Base-by-base conservation (phyloP, 2,888 invertebrate species). In the Myopa tessellatipennis region DNA sequence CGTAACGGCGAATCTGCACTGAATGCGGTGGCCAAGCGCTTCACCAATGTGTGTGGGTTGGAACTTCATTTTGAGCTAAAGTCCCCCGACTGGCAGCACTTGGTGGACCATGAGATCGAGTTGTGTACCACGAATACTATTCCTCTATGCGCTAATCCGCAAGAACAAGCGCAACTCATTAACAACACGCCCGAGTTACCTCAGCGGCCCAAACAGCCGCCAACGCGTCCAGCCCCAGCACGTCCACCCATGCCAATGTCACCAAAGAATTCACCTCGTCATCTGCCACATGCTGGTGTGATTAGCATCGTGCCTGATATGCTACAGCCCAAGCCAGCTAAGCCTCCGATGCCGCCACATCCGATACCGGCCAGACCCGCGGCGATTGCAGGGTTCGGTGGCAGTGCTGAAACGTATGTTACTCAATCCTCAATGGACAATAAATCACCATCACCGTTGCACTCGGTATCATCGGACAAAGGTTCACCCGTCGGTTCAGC, bases 1-100 rank as follows among this genome's bases (percentile, higher is more conserved):
- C 92, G 95, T 82, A 95, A 96, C 85, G 97, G 98, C 0, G 94
- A 95, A 85, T 94, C 94, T 82, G 98, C 98, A 4, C 88, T 99
- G 36, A 93, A 93, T 78, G 95, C 95, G 1, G 90, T 90, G 1
- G 90, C 91, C 74, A 91, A 91, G 80, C 90, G 90, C 14, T 88
- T 89, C 77, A 92, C 94, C 60, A 91, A 92, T 82, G 92, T 94
- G 34, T 92, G 93, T 83, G 93, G 93, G 14, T 90, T 93, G 79
- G 92, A 91, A 71, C 90, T 97, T 55, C 91, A 91, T 73, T 92
- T 98, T 67, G 91, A 92, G 52, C 90, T 98, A 40, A 97, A 96
- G 88, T 95, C 96, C 0, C 93, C 94, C 0, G 92, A 96, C 83
- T 98, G 98, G 98, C 91, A 94, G 69, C 92, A 93, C 40, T 92